phyloP scores from a whole-genome alignment of 2,113 vertebrate genomes.

The Percina caprodes region DNA sequence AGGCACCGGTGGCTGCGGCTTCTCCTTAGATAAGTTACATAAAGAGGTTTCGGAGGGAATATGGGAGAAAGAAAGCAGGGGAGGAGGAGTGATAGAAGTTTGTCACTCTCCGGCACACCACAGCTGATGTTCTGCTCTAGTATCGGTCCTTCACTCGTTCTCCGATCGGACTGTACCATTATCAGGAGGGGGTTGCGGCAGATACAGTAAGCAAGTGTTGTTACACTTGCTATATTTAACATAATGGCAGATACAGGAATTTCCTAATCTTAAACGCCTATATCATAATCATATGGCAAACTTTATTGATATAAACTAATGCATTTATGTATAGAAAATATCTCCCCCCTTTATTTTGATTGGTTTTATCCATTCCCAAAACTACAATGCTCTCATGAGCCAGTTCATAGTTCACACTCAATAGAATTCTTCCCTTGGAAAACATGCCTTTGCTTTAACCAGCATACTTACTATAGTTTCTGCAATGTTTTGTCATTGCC shows the following conservation, averaged over 20 bases:
- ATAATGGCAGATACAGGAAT: rapidly evolving
- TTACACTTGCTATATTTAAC: background rate
- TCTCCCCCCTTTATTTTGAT: background rate
- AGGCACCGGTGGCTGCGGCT: background rate
- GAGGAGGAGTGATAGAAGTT: constrained; percentile 47
- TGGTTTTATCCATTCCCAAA: constrained; percentile 16
- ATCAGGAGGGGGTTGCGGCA: background rate
- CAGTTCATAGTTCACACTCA: constrained; percentile 41
- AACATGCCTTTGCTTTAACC: background rate
- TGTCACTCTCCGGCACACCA: constrained; percentile 45
- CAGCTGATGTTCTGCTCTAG: constrained; percentile 78
- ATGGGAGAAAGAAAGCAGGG: background rate
- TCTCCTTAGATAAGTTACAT: background rate
- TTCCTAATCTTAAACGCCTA: rapidly evolving
- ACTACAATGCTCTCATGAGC: constrained; percentile 1
- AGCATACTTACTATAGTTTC: background rate
- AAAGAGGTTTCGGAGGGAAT: constrained; percentile 2
- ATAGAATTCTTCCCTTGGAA: constrained; percentile 6
- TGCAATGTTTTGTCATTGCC: background rate
- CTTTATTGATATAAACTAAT: rapidly evolving
- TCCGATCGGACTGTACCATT: constrained; percentile 77
- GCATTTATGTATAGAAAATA: background rate
- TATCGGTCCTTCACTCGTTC: constrained; percentile 48
- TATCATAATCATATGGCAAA: background rate
- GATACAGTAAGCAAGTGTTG: rapidly evolving